Evolutionary conservation across 2,113 vertebrate species (phyloP).

Genomic region (Recurvirostra avosetta): DNA sequence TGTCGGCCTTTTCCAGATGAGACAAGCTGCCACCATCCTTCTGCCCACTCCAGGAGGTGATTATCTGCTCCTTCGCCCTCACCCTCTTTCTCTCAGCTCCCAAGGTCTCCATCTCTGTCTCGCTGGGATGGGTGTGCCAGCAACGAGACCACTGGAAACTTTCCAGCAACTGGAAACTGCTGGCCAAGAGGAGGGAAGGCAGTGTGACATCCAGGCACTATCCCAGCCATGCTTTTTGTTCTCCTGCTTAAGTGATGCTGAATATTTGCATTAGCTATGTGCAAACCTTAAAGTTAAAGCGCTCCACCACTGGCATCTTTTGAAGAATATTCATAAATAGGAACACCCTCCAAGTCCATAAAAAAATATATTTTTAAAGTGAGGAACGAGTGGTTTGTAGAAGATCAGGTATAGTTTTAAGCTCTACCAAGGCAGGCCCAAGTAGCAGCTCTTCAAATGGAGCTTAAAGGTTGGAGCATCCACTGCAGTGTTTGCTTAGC

Average conservation of each 20-base stretch:
- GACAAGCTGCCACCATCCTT: neutral
- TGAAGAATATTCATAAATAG: neutral
- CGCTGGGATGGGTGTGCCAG: neutral
- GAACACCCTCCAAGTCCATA: neutral
- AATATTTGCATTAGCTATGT: neutral
- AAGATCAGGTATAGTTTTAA: neutral
- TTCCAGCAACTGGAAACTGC: neutral
- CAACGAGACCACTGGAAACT: neutral
- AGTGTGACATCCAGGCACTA: neutral
- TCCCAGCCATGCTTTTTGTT: neutral
- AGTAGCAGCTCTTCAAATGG: neutral
- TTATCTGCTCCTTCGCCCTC: neutral
- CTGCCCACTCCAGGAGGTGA: neutral
- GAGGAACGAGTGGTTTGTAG: neutral
- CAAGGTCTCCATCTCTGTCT: neutral
- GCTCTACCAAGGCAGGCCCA: neutral
- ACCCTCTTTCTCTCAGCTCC: neutral
- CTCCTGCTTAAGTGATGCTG: neutral
- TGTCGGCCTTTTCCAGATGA: neutral
- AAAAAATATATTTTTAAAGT: neutral
- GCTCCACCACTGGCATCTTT: rapidly evolving
- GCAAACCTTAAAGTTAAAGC: neutral
- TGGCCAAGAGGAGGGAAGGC: neutral
- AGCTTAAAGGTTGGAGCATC: neutral
- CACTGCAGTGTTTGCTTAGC: neutral